Evolutionary conservation across 2,113 vertebrate genomes (phyloP).

Genomic region (Microtus pennsylvanicus): DNA sequence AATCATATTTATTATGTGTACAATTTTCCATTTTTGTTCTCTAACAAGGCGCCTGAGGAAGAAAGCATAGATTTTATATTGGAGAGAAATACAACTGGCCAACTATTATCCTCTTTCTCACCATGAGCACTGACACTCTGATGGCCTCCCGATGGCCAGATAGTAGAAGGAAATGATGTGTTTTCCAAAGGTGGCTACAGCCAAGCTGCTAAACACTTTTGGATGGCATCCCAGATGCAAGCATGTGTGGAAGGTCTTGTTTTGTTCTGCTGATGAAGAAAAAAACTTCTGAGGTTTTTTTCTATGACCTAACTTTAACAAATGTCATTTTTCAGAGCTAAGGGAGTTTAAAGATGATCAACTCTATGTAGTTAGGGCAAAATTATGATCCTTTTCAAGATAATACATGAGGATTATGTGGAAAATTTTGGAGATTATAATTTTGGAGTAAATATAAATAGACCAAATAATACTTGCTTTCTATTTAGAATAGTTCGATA

Average conservation of each 20-base stretch:
- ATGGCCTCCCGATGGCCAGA: neutral
- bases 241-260: constrained; percentile 42
- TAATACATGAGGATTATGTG: neutral
- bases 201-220: constrained; percentile 71
- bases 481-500: constrained; percentile 3
- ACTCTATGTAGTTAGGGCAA: neutral
- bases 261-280: constrained; percentile 67
- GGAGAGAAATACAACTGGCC: constrained; percentile 22
- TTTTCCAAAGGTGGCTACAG: constrained; percentile 54
- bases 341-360: neutral
- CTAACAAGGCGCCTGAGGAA: neutral
- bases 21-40: neutral
- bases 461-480: neutral
- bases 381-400: neutral
- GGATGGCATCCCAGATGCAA: constrained; percentile 69
- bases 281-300: constrained; percentile 65
- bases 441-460: neutral
- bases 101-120: neutral
- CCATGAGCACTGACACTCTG: neutral
- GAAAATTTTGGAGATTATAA: neutral
- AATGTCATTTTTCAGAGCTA: constrained; percentile 51
- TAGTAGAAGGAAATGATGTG: constrained; percentile 37
- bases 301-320: constrained; percentile 34
- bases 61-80: constrained; percentile 7
- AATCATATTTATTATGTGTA: constrained; percentile 22